Evolutionary conservation across 2,113 vertebrate genomes (phyloP).

Genomic region (Loxodonta africana): DNA sequence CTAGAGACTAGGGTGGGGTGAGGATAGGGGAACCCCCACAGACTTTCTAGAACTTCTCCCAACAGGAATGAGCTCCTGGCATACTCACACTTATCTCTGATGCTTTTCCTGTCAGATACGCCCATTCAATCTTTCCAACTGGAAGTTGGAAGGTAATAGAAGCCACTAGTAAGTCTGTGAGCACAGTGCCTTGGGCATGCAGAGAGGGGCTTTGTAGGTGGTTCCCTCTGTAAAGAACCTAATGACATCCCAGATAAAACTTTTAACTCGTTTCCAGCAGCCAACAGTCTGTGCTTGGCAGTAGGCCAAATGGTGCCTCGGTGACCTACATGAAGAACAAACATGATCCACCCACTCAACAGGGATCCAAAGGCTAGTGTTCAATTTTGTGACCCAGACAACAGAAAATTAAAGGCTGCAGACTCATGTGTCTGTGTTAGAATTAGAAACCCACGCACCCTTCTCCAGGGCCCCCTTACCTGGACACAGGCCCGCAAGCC

Average conservation of each 20-base stretch:
- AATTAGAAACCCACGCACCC: background rate
- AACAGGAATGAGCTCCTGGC: background rate
- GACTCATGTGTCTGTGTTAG: background rate
- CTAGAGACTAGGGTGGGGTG: background rate
- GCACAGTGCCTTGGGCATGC: background rate
- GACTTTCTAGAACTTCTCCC: background rate
- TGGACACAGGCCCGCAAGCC: background rate
- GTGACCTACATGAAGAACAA: background rate
- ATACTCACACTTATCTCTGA: background rate
- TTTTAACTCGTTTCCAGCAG: background rate
- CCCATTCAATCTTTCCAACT: background rate
- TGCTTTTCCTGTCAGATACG: background rate
- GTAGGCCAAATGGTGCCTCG: accelerated
- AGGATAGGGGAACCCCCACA: background rate
- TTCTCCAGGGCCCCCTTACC: background rate
- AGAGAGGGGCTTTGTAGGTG: accelerated
- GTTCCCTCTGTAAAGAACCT: background rate
- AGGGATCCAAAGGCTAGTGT: background rate
- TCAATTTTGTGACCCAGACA: background rate
- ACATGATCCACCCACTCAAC: background rate
- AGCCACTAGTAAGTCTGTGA: background rate
- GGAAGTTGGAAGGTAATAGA: background rate
- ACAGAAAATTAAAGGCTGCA: background rate
- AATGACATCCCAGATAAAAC: background rate
- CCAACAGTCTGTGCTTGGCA: accelerated